Conservation (phyloP, 2,113 vertebrate species). For the Myotis yumanensis region DNA sequence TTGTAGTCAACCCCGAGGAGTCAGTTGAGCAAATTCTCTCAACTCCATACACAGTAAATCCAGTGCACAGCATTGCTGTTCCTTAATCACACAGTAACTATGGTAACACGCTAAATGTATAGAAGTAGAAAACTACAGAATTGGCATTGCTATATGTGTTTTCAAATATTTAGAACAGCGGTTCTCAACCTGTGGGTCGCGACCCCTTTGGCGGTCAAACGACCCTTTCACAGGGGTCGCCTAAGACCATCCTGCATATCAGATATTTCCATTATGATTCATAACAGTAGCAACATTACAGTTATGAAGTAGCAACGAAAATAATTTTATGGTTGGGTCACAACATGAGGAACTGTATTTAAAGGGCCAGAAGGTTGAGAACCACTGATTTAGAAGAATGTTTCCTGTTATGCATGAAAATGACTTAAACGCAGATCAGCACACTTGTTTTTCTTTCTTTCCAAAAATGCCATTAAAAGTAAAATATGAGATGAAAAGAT, state of each 20-base stretch:
- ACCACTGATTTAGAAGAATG: background rate
- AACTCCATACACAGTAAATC: background rate
- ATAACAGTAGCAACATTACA: no score
- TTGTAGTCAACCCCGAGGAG: background rate
- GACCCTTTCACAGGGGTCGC: no score
- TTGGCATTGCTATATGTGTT: background rate
- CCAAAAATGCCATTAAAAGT: background rate
- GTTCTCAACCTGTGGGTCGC: no score
- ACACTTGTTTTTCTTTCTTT: background rate
- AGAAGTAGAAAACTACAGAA: background rate
- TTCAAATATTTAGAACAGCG: constrained; percentile 9
- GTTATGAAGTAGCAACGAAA: no score
- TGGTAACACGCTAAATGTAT: background rate
- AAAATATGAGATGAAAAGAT: constrained; percentile 2
- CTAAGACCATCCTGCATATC: no score
- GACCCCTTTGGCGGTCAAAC: no score
- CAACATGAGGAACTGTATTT: no score
- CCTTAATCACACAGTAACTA: background rate
- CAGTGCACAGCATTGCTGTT: background rate
- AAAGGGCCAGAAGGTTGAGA: no score
- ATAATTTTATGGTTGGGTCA: no score
- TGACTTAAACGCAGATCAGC: background rate
- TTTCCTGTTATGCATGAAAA: background rate
- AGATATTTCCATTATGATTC: no score
- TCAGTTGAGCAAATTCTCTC: background rate